Evolutionary conservation across 1,140 invertebrate genomes (phyloP), one percentile per base, ranked within the genome.

Genomic region (Protaetia brevitarsis): DNA sequence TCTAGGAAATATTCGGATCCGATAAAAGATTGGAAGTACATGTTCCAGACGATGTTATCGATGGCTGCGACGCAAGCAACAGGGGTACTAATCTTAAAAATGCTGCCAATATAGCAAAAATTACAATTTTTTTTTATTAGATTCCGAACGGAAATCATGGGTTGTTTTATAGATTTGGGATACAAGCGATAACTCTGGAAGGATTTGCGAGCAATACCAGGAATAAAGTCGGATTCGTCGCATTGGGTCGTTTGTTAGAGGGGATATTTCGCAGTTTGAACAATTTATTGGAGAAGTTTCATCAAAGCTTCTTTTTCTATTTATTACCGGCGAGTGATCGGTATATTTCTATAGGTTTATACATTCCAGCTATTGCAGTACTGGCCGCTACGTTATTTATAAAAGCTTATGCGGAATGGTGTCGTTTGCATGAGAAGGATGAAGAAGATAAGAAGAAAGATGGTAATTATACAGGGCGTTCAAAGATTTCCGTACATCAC

Each of bases 291-390:
- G 96, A 99, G 80, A 82, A 94, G 72, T 98, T 99, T 77, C 96
- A 99, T 80, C 96, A 98, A 76, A 98, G 96, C 10, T 99, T 94
- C 80, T 98, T 98, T 82, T 98, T 99, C 77, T 99, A 99, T 79
- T 79, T 99, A 30, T 82, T 98, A 31, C 89, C 95, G 6, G 89
- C 91, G 27, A 93, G 93, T 3, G 88, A 95, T 78, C 83, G 94
- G 69, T 99, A 96, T 75, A 87, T 98, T 70, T 98, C 95, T 23
- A 99, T 98, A 90, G 89, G 93, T 10, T 82, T 93, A 37, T 98
- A 97, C 74, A 97, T 97, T 88, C 90, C 93, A 8, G 89, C 92
- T 3, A 82, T 97, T 70, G 90, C 88, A 64, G 74, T 93, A 1
- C 85, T 98, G 51, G 86, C 88, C 30, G 87, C 86, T 1, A 85